Evolutionary conservation across 2,113 vertebrate species (phyloP).

Genomic region (Formicarius rufipectus): DNA sequence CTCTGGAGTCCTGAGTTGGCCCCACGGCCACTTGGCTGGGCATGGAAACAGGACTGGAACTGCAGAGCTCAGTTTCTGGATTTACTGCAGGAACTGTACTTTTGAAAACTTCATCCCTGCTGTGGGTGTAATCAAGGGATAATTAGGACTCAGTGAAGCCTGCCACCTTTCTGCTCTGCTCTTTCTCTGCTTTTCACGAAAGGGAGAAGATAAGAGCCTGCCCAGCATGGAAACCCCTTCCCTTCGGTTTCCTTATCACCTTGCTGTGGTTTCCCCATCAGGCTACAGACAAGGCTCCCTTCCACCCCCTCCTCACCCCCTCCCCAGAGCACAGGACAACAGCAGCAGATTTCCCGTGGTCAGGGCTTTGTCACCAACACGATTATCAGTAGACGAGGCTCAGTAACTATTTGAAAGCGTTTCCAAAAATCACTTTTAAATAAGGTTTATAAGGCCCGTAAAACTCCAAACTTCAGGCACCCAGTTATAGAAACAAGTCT

Average conservation of each 20-base stretch:
- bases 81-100: background rate
- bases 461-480: background rate
- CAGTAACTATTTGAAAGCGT: background rate
- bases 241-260: background rate
- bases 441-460: background rate
- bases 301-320: background rate
- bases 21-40: background rate
- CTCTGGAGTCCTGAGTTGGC: background rate
- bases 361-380: rapidly evolving
- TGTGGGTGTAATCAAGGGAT: background rate
- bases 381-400: background rate
- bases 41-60: rapidly evolving
- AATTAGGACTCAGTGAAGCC: background rate
- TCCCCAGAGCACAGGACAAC: background rate
- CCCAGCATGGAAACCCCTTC: background rate
- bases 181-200: background rate
- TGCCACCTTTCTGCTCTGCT: background rate
- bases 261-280: background rate
- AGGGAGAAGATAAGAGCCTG: background rate
- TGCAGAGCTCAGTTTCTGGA: background rate
- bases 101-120: background rate
- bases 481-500: background rate
- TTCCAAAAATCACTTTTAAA: background rate
- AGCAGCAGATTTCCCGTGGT: background rate
- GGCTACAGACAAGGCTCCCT: background rate